phyloP scores from a whole-genome alignment of 2,797 vertebrate genomes.

The Momotus momota region DNA sequence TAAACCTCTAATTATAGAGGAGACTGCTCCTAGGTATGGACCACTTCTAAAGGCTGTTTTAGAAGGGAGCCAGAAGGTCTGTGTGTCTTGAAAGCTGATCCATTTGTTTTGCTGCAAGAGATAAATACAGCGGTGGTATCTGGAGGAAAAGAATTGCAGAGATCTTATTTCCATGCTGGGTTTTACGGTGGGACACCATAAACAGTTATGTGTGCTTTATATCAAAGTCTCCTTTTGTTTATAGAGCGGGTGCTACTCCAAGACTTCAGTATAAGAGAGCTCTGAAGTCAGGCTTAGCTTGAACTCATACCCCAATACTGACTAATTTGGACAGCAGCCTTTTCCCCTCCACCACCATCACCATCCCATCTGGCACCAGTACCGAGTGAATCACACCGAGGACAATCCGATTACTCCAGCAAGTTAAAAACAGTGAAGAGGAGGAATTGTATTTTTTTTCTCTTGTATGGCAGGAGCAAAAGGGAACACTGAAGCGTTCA shows the following conservation, averaged over 20 bases:
- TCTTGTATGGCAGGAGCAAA: neutral
- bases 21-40: neutral
- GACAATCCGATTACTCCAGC: neutral
- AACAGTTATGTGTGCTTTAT: constrained; percentile 46
- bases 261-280: neutral
- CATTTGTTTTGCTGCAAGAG: constrained; percentile 42
- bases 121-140: constrained; percentile 47
- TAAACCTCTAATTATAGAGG: neutral
- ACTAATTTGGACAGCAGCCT: neutral
- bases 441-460: neutral
- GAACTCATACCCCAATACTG: constrained; percentile 29
- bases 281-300: neutral
- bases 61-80: constrained; percentile 43
- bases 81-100: constrained; percentile 21
- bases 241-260: neutral
- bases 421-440: neutral
- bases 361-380: neutral
- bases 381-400: constrained; percentile 5
- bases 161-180: neutral
- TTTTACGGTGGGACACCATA: constrained; percentile 40
- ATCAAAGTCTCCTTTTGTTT: constrained; percentile 59
- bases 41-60: neutral
- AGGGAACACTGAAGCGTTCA: neutral
- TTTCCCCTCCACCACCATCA: neutral
- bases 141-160: neutral